Percentiles rank a stretch among this genome's conserved stretches.
Evolutionary conservation across 2,797 vertebrate species (phyloP).

Genomic region (Pogoniulus pusillus): DNA sequence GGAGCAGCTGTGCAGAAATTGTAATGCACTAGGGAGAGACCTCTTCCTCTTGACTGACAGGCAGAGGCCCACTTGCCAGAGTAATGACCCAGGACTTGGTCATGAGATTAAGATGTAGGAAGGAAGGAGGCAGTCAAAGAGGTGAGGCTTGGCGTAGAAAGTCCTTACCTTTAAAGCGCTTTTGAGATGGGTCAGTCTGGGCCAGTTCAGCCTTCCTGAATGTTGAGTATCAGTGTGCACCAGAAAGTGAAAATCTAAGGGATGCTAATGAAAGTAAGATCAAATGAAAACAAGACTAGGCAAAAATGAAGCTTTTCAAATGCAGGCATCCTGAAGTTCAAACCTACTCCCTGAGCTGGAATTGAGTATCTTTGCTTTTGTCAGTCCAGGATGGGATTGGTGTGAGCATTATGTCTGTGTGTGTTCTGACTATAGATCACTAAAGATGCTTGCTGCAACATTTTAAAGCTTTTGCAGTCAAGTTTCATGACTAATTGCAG

Average conservation of each 20-base stretch:
- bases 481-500: background rate
- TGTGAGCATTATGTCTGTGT: rapidly evolving
- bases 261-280: background rate
- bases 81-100: background rate
- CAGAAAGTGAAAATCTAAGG: background rate
- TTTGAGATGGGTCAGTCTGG: background rate
- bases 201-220: background rate
- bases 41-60: background rate
- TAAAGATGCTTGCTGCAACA: background rate
- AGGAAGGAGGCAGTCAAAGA: background rate
- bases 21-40: rapidly evolving
- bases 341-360: background rate
- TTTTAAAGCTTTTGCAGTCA: slow-evolving; percentile 5
- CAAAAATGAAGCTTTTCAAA: background rate
- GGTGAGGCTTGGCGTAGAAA: too few relatives aligned
- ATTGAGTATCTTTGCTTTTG: background rate
- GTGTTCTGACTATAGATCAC: background rate
- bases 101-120: background rate
- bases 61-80: background rate
- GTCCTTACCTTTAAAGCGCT: background rate
- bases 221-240: background rate
- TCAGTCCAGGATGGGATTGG: background rate
- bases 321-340: background rate
- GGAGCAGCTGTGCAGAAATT: background rate
- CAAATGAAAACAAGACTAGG: background rate